phyloP scores from a whole-genome alignment of 2,113 vertebrate species.

The Loxodonta africana region DNA sequence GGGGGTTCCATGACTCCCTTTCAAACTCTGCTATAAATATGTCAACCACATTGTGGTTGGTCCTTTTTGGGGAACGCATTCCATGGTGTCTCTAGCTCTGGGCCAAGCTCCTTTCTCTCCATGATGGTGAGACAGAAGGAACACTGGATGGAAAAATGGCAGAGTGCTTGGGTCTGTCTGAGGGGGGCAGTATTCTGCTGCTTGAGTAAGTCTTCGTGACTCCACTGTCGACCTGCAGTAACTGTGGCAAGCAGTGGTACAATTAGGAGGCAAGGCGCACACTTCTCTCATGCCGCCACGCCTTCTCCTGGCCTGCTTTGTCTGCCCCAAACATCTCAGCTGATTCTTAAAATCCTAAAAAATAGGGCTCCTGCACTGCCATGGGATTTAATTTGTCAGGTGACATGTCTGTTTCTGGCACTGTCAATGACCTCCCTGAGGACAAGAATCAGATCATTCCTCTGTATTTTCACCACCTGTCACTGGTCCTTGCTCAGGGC shows the following conservation, averaged over 20 bases:
- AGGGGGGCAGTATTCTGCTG: not conserved
- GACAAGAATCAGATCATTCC: not conserved
- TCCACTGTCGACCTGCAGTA: accelerated
- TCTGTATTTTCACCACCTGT: not conserved
- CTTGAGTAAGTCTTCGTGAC: not conserved
- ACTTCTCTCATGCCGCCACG: not conserved
- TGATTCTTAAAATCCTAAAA: not conserved
- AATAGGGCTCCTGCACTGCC: not conserved
- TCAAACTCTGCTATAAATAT: not conserved
- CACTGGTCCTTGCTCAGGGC: not conserved
- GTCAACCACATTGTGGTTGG: not conserved
- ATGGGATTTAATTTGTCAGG: not conserved
- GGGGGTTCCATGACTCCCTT: not conserved
- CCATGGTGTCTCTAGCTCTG: not conserved
- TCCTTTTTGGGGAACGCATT: not conserved
- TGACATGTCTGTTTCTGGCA: not conserved
- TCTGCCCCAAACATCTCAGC: not conserved
- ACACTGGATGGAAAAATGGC: not conserved
- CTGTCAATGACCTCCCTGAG: not conserved
- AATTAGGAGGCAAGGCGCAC: accelerated
- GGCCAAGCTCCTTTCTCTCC: not conserved
- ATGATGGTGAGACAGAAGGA: not conserved
- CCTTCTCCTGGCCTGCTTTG: not conserved
- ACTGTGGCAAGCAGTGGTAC: accelerated
- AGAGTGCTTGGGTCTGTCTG: not conserved